Evolutionary conservation across 2,888 invertebrate genomes (phyloP).

Genomic region (Chloroclystis v-ata): DNA sequence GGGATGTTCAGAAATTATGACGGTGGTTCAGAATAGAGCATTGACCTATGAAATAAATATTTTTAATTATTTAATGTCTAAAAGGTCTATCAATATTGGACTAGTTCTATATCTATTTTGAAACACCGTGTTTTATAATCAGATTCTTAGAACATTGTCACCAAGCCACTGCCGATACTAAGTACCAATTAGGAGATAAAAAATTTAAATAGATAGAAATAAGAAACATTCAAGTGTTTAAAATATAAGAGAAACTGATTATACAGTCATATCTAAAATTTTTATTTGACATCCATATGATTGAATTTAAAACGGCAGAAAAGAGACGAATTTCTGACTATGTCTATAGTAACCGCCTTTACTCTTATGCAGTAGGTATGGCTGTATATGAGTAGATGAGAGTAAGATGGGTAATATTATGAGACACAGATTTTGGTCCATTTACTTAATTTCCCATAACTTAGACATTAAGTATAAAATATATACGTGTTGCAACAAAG

Average conservation of each 20-base stretch:
- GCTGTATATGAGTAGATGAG: constrained; percentile 1
- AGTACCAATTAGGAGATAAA: constrained; percentile 26
- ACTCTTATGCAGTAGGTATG: neutral
- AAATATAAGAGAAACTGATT: constrained; percentile 4
- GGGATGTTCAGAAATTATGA: constrained; percentile 31
- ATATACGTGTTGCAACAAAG: no score
- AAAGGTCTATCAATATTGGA: neutral
- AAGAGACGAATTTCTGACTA: no score
- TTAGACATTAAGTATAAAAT: no score
- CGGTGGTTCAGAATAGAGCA: constrained; percentile 15
- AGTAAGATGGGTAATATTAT: neutral
- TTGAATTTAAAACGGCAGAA: no score
- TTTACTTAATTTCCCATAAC: neutral
- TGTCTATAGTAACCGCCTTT: no score
- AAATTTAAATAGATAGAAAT: constrained; percentile 15
- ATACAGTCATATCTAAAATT: constrained; percentile 10
- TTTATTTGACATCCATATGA: no score
- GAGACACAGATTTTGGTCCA: neutral
- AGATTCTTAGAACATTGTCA: constrained; percentile 22
- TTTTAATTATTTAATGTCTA: no score
- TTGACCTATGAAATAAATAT: neutral
- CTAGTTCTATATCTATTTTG: neutral
- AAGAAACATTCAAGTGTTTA: constrained; percentile 8
- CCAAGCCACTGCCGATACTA: constrained; percentile 28
- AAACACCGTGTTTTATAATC: constrained; percentile 8